Evolutionary conservation across 2,113 vertebrate genomes (phyloP), one percentile per base, ranked within the genome.

Genomic region (Pelvicachromis taeniatus): DNA sequence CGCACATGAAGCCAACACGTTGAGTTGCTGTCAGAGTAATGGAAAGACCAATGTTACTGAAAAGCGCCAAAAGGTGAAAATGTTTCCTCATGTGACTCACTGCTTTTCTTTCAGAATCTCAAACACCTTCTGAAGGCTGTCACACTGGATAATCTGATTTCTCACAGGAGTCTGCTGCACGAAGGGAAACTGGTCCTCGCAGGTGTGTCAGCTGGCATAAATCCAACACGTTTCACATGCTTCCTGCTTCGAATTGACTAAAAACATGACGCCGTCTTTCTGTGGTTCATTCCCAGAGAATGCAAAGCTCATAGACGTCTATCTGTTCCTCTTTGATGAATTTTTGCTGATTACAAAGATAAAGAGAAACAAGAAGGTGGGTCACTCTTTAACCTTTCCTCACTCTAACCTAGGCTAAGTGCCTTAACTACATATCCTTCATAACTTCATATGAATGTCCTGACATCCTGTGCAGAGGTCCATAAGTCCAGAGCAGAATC

Each of bases 291-390:
- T 65, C 12, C 81, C 92, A 98, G 97, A 97, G 93, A 97, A 96
- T 75, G 92, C 97, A 21, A 98, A 97, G 94, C 93, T 97, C 86
- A 92, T 96, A 4, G 97, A 97, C 0, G 96, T 97, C 73, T 97
- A 97, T 83, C 88, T 99, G 82, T 98, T 99, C 93, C 96, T 99
- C 85, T 99, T 98, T 4, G 93, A 97, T 50, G 97, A 99, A 94
- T 97, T 99, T 89, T 95, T 99, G 70, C 94, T 98, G 85, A 96
- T 98, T 93, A 98, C 96, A 23, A 98, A 98, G 96, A 96, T 96
- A 38, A 98, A 98, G 93, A 93, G 92, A 45, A 97, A 91, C 94
- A 98, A 97, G 96, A 98, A 98, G 97, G 97, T 96, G 75, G 3
- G 55, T 70, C 2, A 1, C 73, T 40, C 29, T 4, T 8, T 3